Conservation (phyloP, 92 coral and sea anemone species). For the Zoanthus sociatus region DNA sequence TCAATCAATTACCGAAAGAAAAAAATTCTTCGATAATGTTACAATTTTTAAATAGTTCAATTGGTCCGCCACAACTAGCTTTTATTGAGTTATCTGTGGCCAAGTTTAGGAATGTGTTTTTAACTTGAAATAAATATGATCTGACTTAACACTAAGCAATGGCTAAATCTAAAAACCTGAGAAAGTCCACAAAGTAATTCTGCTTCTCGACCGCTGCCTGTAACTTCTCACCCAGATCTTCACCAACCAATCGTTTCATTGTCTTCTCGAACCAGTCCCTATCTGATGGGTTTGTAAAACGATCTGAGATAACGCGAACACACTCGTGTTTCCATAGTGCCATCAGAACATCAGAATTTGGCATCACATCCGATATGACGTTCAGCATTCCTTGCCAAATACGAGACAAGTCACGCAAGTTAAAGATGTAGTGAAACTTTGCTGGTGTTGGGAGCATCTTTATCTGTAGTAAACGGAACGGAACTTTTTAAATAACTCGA, state of each 20-base stretch:
- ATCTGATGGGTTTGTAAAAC: constrained; percentile 87
- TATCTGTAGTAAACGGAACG: constrained; percentile 51
- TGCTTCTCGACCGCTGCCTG: constrained; percentile 73
- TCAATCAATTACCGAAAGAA: not conserved
- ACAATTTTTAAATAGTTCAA: no score
- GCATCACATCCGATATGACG: constrained; percentile 82
- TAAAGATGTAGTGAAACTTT: constrained; percentile 97
- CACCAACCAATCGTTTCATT: constrained; percentile 86
- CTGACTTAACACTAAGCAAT: not conserved
- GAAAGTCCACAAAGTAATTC: constrained; percentile 89
- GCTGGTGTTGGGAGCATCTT: constrained; percentile 99
- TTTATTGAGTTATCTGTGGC: no score
- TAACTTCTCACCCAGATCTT: constrained; percentile 91
- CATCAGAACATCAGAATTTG: constrained; percentile 70
- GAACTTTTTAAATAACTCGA: not conserved
- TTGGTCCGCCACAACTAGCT: no score
- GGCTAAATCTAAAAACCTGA: constrained; percentile 65
- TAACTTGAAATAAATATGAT: not conserved
- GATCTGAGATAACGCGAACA: constrained; percentile 90
- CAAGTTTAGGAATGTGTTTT: no score
- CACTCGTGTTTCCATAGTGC: constrained; percentile 98
- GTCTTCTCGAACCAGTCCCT: constrained; percentile 99
- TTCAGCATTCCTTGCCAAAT: constrained; percentile 97
- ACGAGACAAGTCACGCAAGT: constrained; percentile 98
- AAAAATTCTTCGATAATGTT: no score